Base-by-base conservation (phyloP, 2,113 vertebrate species). In the Ctenomys sociabilis region DNA sequence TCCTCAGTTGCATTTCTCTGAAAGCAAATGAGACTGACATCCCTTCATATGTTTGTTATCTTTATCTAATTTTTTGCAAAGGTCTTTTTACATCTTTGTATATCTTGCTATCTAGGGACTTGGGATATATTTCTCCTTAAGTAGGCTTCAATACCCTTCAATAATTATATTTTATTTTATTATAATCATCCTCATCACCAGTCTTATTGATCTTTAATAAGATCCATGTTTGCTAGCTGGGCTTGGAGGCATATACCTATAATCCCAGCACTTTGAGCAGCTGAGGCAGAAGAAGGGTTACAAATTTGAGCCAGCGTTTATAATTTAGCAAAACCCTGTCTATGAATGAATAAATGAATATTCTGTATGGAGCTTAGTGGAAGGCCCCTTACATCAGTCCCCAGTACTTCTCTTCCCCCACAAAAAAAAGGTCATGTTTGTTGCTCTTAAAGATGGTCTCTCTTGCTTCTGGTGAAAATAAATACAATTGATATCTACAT, bases 201-300 rank as follows among this genome's bases (percentile, higher is more conserved):
- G 40, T 83, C 85, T 90, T 87, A 43, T 1, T 90, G 35, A 82
- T 45, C 14, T 75, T 92, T 82, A 95, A 45, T 73, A 86, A 82
- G 64, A 83, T 77, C 45, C 45, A 40, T 78, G 64, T 81, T 52
- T 77, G 61, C n/a, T 77, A 49, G 43, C 5, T 45, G 40, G 40
- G 43, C 14, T 16, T 49, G 43, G 75, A 49, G 75, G 43, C 7
- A 49, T 26, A 49, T 32, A 49, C 70, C 70, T 40, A 7, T 72
- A 72, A 40, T 40, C 19, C 70, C 9, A 40, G 70, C 70, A 72
- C 28, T 49, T 43, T 78, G 43, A 5, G 26, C 49, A 43, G 73
- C 43, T 45, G 73, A 45, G 43, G 75, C 75, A 78, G 72, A 43
- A 78, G 72, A 43, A 43, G 26, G 12, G 49, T 30, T 7, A 77